phyloP scores from a whole-genome alignment of 2,113 vertebrate species.

The Cichladusa arquata region DNA sequence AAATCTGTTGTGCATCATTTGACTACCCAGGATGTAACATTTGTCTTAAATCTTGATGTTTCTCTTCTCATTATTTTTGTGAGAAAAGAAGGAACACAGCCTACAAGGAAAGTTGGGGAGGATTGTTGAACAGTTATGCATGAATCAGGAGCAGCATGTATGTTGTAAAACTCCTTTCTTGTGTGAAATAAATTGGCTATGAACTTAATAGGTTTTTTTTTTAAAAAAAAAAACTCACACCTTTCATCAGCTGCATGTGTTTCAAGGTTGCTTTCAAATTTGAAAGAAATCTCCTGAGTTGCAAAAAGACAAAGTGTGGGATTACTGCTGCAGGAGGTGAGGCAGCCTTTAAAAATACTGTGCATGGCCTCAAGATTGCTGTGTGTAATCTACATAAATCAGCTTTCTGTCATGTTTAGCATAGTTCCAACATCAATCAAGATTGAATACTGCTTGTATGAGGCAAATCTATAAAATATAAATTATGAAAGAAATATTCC shows the following conservation, averaged over 20 bases:
- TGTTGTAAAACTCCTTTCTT: background rate
- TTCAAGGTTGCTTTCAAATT: background rate
- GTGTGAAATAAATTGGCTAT: background rate
- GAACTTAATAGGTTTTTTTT: background rate
- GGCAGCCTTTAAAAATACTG: background rate
- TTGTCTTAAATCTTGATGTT: background rate
- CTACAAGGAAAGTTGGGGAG: background rate
- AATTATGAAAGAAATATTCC: background rate
- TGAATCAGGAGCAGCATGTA: background rate
- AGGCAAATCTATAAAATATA: background rate
- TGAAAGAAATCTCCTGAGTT: background rate
- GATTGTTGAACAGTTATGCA: background rate
- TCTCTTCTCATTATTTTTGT: background rate
- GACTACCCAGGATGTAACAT: background rate
- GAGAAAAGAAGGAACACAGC: background rate
- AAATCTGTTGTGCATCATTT: fast-evolving
- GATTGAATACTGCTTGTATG: background rate
- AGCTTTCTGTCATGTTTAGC: background rate
- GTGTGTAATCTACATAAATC: background rate
- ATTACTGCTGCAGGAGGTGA: background rate
- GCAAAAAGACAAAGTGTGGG: background rate
- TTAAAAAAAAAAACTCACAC: fast-evolving
- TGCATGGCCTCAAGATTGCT: background rate
- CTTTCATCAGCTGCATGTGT: background rate
- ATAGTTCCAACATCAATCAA: background rate